Evolutionary conservation across 2,888 invertebrate genomes (phyloP), one percentile per base, ranked within the genome.

Genomic region (Seira ritae): DNA sequence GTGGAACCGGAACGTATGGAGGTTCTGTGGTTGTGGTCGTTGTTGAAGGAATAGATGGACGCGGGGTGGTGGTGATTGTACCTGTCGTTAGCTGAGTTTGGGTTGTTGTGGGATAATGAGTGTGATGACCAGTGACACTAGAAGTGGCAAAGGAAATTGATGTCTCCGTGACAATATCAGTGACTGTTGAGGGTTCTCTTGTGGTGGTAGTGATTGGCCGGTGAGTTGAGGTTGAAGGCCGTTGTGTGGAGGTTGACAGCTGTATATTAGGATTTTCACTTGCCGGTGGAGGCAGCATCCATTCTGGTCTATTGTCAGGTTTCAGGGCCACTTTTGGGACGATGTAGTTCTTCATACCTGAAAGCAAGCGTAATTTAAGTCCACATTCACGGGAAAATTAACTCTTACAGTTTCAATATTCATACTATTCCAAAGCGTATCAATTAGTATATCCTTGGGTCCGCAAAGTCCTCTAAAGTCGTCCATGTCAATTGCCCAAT

Each of bases 381-480:
- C n/a, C n/a, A n/a, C n/a, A n/a, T n/a, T n/a, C n/a, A n/a, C n/a
- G n/a, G n/a, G n/a, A n/a, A n/a, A n/a, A n/a, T n/a, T n/a, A n/a
- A n/a, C n/a, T n/a, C n/a, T n/a, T n/a, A n/a, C n/a, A n/a, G n/a
- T n/a, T n/a, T n/a, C n/a, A n/a, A n/a, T n/a, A n/a, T n/a, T n/a
- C n/a, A 24, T 76, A 85, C 88, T 85, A 20, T 94, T 92, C 89
- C 95, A 91, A 67, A 97, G 91, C 73, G 96, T 93, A 84, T 94
- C 94, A 86, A 95, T 94, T 10, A 97, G 91, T 0, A 94, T 93
- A 90, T 97, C 96, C 89, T 93, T 93, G 0, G 93, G 92, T 0
- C 97, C 97, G 89, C 97, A 97, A 0, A 96, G 90, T 0, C 96
- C 96, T 80, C 93, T 93, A 90, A 97, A 97, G 90, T 97, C 97